Base-by-base conservation (phyloP, 2,888 invertebrate species). In the Lasioglossum calceatum region DNA sequence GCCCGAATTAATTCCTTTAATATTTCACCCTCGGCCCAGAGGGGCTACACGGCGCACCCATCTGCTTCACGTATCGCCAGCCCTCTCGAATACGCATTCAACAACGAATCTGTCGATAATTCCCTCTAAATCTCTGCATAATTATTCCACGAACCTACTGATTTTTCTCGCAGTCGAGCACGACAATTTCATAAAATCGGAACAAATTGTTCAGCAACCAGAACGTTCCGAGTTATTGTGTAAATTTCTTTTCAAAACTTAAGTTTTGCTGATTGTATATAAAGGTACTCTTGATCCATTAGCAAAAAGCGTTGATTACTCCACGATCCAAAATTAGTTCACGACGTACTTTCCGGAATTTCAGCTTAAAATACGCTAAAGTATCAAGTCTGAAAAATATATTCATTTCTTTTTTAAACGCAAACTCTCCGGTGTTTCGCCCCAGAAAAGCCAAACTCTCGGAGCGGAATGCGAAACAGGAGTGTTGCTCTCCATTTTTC, bases 1-100 rank as follows among this genome's bases (percentile, higher is more conserved):
- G 27, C 32, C 47, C 58, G 75, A 70, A 72, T 77, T 85, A 86
- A 67, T 85, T 71, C 47, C 80, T 50, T 71, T 71, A 44, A 58
- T 72, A 36, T 76, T 67, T 72, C 32, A 39, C 39, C 4, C n/a
- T n/a, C 54, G n/a, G 10, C 3, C 67, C 36, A 3, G 8, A 32
- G 36, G 4, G 8, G 7, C 36, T 19, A 32, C 19, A 2, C 23
- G 16, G 1, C 19, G 8, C 19, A 23, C 36, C 67, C 23, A 23
- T 67, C 36, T 36, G 64, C 27, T 27, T 32, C 27, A 2, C 27
- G 61, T 27, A 0, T 5, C 19, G 36, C 8, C 32, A 14, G 5
- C 61, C 27, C 67, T 67, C 36, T 67, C 67, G 10, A 54, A 10
- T 54, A 54, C 54, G n/a, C 54, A 54, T 19, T 23, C 67, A 16